Evolutionary conservation across 2,113 vertebrate genomes (phyloP).

Genomic region (Onychorhynchus coronatus): DNA sequence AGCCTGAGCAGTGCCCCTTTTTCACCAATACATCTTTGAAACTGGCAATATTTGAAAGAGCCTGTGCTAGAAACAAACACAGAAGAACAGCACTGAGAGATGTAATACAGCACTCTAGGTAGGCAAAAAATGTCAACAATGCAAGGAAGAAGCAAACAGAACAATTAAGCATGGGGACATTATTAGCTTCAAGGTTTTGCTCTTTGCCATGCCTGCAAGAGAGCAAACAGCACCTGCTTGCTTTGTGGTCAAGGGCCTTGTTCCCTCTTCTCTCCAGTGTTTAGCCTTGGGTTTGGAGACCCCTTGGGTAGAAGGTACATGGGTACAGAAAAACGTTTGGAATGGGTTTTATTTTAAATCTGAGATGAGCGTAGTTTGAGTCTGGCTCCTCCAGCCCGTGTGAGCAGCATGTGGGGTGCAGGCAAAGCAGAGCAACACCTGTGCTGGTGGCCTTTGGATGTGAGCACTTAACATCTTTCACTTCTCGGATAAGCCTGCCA

Average conservation of each 20-base stretch:
- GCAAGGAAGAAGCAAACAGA: background rate
- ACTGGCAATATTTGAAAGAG: background rate
- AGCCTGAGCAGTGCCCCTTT: rapidly evolving
- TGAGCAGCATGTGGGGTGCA: rapidly evolving
- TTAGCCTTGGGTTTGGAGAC: background rate
- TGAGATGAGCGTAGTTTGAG: background rate
- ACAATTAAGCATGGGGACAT: background rate
- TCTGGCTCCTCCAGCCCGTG: rapidly evolving
- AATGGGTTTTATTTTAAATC: background rate
- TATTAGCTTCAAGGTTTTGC: background rate
- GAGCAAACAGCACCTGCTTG: background rate
- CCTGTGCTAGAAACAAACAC: background rate
- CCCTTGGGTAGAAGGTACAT: background rate
- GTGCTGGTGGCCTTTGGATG: background rate
- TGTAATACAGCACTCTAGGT: no score
- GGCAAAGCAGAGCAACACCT: background rate
- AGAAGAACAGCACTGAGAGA: background rate
- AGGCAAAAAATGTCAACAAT: background rate
- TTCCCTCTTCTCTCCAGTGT: background rate
- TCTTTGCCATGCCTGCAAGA: background rate
- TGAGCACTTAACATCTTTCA: rapidly evolving
- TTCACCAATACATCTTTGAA: background rate
- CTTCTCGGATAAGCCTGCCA: background rate
- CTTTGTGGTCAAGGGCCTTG: background rate
- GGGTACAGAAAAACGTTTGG: background rate